Conservation (phyloP, 2,113 vertebrate genomes). For the Anser brachyrhynchus region DNA sequence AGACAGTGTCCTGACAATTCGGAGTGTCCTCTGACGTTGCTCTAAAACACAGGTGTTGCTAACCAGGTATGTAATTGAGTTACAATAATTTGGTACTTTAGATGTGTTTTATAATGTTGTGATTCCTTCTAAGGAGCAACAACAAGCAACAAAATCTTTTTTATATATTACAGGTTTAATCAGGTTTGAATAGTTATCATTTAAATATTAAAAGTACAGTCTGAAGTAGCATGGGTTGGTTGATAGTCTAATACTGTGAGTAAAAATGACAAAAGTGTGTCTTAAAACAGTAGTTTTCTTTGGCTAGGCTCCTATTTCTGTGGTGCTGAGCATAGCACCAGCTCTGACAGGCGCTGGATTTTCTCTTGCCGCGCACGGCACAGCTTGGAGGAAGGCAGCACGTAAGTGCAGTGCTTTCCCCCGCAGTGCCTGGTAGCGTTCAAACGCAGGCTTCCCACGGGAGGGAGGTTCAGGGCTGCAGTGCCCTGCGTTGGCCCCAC, state of each 20-base stretch:
- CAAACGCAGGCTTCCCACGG: accelerated
- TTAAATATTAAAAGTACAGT: neutral
- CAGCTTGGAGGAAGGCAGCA: neutral
- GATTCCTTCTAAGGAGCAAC: neutral
- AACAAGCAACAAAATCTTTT: neutral
- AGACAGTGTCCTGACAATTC: neutral
- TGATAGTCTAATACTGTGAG: neutral
- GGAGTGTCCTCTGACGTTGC: neutral
- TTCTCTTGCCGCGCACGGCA: accelerated
- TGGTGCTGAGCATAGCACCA: neutral
- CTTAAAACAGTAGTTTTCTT: neutral
- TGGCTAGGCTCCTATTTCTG: neutral
- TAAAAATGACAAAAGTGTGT: neutral
- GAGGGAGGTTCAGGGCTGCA: neutral
- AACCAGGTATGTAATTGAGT: neutral
- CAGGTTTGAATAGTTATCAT: neutral
- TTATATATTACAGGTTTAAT: accelerated
- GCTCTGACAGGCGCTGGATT: accelerated
- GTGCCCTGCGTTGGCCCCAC: neutral
- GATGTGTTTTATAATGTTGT: neutral
- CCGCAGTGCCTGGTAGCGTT: neutral
- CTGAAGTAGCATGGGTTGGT: neutral
- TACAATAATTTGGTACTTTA: neutral
- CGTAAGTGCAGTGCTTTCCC: neutral
- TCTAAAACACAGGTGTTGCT: neutral